Evolutionary conservation across 2,113 vertebrate species (phyloP), one percentile per base, ranked within the genome.

Genomic region (Piprites chloris): DNA sequence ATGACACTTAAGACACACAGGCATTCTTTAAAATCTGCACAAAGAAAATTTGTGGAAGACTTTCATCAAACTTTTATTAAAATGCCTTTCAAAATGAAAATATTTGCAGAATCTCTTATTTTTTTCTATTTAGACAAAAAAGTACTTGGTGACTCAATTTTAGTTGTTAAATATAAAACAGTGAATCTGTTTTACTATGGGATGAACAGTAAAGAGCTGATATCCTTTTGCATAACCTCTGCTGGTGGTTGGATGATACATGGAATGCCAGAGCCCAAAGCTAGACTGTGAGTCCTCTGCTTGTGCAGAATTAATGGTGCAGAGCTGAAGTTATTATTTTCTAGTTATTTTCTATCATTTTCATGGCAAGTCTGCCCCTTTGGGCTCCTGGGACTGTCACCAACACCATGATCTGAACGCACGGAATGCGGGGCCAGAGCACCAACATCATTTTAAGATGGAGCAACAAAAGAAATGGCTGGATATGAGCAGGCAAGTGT

Each of bases 341-440:
- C 24, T 44, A 35, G 22, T 66, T 15, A 12, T 67, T 33, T 11
- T 50, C 46, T 17, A 3, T 44, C 19, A 26, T 53, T 62, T 28
- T 63, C 27, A 14, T 5, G 33, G 12, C 39, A 56, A 5, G 19
- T 50, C 30, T 83, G 35, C 21, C 28, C 65, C 32, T 59, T 73
- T 21, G 49, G 32, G 9, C 17, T 56, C 55, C 65, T 68, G 49
- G 71, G 71, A 17, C 49, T 56, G 68, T 12, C 50, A n/a, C 42
- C 24, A 9, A 3, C 14, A 12, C 37, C 41, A 3, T 3, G 14
- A 24, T 27, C 30, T 13, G 75, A 42, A 11, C 12, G 14, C 9
- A 24, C 0, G 7, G 59, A 9, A 20, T 5, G 9, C 2, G 14
- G 12, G 7, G 13, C 9, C 0, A 1, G 16, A 66, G n/a, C 67